Evolutionary conservation across 1,140 invertebrate genomes (phyloP).

Genomic region (Grapholita molesta): DNA sequence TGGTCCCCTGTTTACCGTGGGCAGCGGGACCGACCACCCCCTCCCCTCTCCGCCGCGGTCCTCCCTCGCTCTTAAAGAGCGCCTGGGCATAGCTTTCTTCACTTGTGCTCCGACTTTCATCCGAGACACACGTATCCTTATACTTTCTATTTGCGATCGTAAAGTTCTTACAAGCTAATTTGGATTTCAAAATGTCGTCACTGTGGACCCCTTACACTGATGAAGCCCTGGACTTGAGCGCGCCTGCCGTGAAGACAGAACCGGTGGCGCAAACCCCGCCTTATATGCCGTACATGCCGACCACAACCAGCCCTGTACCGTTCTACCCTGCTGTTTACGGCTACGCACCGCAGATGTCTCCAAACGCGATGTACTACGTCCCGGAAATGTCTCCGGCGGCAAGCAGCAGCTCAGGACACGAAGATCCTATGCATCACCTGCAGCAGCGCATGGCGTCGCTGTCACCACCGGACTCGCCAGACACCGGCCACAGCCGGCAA

Average conservation of each 20-base stretch:
- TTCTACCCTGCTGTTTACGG: not conserved
- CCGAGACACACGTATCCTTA: not conserved
- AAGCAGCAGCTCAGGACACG: not conserved
- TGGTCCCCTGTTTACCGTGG: not conserved
- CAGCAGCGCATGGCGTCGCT: not conserved
- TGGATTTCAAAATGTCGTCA: not conserved
- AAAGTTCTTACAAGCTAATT: not conserved
- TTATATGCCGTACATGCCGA: not conserved
- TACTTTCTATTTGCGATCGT: not conserved
- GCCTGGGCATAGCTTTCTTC: not conserved
- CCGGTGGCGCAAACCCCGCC: not conserved
- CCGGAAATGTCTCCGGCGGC: not conserved
- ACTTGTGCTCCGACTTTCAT: not conserved
- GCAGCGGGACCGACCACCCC: not conserved
- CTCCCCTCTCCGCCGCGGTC: not conserved
- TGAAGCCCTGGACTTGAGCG: constrained; percentile 10
- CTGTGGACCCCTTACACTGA: constrained; percentile 20
- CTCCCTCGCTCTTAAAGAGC: not conserved
- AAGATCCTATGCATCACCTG: not conserved
- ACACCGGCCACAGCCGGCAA: not conserved
- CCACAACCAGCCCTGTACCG: not conserved
- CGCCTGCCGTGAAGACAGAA: not conserved
- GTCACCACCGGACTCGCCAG: not conserved
- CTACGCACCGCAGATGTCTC: not conserved
- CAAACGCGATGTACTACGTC: not conserved